Evolutionary conservation across 1,140 invertebrate genomes (phyloP).

Genomic region (Sitophilus oryzae): DNA sequence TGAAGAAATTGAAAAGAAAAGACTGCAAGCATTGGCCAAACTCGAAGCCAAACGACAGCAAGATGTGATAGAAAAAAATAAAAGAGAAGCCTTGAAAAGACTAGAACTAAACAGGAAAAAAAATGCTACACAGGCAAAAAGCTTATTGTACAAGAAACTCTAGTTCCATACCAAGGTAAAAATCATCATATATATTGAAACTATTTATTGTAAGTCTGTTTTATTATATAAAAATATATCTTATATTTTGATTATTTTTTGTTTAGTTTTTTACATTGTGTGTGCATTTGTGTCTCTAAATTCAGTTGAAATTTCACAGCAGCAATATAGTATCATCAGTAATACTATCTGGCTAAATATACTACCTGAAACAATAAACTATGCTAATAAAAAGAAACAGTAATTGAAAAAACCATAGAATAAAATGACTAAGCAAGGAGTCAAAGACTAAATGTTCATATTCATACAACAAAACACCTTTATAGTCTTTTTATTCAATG

Average conservation of each 20-base stretch:
- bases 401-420: too few species aligned
- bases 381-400: too few species aligned
- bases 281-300: constrained; percentile 12
- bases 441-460: neutral
- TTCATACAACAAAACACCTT: neutral
- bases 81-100: constrained; percentile 36
- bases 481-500: neutral
- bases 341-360: constrained; percentile 23
- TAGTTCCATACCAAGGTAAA: neutral
- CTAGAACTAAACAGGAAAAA: constrained; percentile 28
- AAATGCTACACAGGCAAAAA: constrained; percentile 23
- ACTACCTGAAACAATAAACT: constrained; percentile 30
- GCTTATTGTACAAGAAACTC: constrained; percentile 22
- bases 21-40: constrained; percentile 37
- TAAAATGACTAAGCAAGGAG: too few species aligned
- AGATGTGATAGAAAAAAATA: constrained; percentile 36
- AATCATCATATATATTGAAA: neutral
- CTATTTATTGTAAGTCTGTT: neutral
- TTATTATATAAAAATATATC: constrained; percentile 1
- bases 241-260: constrained; percentile 2
- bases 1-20: constrained; percentile 40
- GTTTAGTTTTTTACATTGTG: constrained; percentile 14
- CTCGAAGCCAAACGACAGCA: constrained; percentile 36
- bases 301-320: constrained; percentile 36
- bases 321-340: constrained; percentile 32